phyloP scores from a whole-genome alignment of 2,888 invertebrate genomes.

The Eulithis testata region DNA sequence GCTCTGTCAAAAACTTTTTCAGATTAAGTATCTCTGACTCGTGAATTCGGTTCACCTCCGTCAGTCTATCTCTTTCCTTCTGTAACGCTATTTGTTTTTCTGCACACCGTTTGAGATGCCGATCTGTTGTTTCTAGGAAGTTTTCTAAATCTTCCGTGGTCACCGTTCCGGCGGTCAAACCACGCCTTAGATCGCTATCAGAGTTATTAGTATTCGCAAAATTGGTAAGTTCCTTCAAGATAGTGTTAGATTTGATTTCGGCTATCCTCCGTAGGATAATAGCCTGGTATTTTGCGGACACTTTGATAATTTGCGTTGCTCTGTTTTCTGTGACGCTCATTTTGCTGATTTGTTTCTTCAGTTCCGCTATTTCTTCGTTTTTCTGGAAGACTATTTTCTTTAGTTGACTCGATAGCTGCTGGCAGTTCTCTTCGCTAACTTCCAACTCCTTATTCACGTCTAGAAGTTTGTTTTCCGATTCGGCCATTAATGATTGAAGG shows the following conservation, averaged over 20 bases:
- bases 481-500: constrained; percentile 70
- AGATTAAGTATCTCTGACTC: constrained; percentile 74
- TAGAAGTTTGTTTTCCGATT: constrained; percentile 72
- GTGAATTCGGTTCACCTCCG: constrained; percentile 72
- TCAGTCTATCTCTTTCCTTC: constrained; percentile 71
- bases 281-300: constrained; percentile 77
- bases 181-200: constrained; percentile 66
- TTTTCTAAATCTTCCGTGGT: constrained; percentile 79
- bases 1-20: constrained; percentile 73
- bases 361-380: constrained; percentile 75
- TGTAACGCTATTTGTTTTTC: constrained; percentile 69
- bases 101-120: constrained; percentile 68
- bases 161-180: constrained; percentile 65
- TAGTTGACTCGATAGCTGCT: constrained; percentile 69
- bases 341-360: constrained; percentile 72
- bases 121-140: constrained; percentile 77
- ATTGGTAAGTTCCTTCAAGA: constrained; percentile 74
- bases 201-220: constrained; percentile 65
- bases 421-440: constrained; percentile 66
- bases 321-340: constrained; percentile 72
- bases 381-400: constrained; percentile 75
- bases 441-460: constrained; percentile 73
- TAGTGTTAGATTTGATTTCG: constrained; percentile 74
- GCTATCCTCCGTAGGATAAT: constrained; percentile 76
- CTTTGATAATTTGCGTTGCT: constrained; percentile 75